Base-by-base conservation (phyloP, 2,797 vertebrate species). In the Alca torda region DNA sequence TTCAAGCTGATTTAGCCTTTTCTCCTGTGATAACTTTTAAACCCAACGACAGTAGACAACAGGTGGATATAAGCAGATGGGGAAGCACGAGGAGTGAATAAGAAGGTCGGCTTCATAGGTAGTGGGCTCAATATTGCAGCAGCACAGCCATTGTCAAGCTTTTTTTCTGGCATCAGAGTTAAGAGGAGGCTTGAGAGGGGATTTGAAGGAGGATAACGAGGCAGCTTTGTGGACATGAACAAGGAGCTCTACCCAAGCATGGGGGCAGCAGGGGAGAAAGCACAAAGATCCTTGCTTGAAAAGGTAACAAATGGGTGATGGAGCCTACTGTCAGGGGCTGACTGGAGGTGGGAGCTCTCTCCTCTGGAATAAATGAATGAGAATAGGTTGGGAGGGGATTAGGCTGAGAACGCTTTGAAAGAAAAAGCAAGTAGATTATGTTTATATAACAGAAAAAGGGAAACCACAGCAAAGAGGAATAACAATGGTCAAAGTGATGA, bases 241-340 rank as follows among this genome's bases (percentile, higher is more conserved):
- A 96, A 96, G 95, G 87, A 97, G 89, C 95, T 94, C 94, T 95
- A 95, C 95, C 96, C 96, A 96, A 94, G 94, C 96, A 95, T 96
- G 96, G 93, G 96, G 96, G 96, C 94, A 96, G 96, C 96, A 96
- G 96, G 96, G 94, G 87, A 96, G 93, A 96, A 94, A 97, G 87
- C 96, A 96, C 96, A 97, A 97, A 97, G 96, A 96, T 96, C 90
- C 79, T 95, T 96, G 94, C 95, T 89, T 96, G 82, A 96, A 96
- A 96, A 97, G 96, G 95, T 96, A 96, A 96, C 94, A 93, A 96
- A 95, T 95, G 95, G 95, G 92, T 97, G 96, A 96, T 96, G 96
- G 87, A 97, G 78, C 94, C 96, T 96, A 92, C 96, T 92, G 92
- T 97, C 96, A 95, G 89, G 89, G 93, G 93, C 93, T 95, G 91